These are phyloP conservation scores for Agriopis aurantiaria DNA, from an alignment of 2,888 invertebrate genomes.

Conservation along the genomic window DNA sequence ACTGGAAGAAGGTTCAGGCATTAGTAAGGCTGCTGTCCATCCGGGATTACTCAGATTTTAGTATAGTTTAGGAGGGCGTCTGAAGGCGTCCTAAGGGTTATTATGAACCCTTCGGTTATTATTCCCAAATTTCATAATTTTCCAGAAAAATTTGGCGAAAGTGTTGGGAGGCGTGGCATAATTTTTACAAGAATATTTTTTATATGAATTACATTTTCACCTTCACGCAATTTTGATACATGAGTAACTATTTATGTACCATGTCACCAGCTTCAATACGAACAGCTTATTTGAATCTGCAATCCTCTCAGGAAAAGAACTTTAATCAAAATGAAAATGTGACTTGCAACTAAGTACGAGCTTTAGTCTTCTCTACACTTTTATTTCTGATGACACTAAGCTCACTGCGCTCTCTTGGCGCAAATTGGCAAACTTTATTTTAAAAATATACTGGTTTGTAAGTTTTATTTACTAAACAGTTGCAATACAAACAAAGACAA, in stretches of 20 bases:
- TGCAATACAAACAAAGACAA: neutral
- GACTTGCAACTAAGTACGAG: slow-evolving; percentile 13
- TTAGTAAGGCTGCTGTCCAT: no score
- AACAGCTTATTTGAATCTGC: neutral
- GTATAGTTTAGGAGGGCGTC: no score
- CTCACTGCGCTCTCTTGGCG: slow-evolving; percentile 12
- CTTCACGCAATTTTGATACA: neutral
- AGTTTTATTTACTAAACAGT: neutral
- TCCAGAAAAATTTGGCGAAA: no score
- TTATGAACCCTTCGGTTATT: no score
- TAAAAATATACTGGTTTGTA: neutral
- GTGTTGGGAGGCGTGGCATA: no score
- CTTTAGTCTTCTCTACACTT: neutral
- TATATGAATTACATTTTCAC: no score
- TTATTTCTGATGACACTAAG: slow-evolving; percentile 12
- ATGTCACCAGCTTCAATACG: neutral
- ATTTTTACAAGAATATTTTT: no score
- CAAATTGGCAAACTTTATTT: slow-evolving; percentile 6
- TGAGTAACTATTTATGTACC: neutral
- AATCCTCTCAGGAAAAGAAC: neutral
- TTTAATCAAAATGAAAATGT: slow-evolving; percentile 16
- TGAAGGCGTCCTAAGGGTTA: no score
- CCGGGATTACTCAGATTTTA: no score
- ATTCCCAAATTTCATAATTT: no score
- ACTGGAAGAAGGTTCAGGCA: no score